Evolutionary conservation across 2,113 vertebrate species (phyloP).

Genomic region (Otolemur garnettii): DNA sequence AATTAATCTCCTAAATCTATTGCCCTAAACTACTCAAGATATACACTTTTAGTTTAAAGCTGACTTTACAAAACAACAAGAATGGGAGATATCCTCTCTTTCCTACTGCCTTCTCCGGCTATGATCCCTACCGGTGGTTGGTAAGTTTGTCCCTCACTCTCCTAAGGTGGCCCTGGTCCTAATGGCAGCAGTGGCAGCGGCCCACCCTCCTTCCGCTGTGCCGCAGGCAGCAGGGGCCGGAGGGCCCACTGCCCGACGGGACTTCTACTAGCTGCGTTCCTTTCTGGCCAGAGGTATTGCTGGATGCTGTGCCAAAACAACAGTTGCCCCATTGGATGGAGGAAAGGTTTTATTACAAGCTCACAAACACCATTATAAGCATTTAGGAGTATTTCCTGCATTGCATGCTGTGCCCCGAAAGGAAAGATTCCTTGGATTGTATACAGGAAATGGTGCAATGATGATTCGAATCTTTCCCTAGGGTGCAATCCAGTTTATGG

Average conservation of each 20-base stretch:
- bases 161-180: neutral
- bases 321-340: constrained; percentile 97
- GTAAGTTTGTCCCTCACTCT: neutral
- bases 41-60: no score
- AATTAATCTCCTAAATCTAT: no score
- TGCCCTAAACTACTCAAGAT: no score
- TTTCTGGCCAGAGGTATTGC: constrained; percentile 97
- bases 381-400: constrained; percentile 95
- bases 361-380: constrained; percentile 98
- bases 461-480: constrained; percentile 91
- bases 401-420: constrained; percentile 95
- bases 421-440: constrained; percentile 96
- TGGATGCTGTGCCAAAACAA: constrained; percentile 98
- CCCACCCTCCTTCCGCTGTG: constrained; percentile 65
- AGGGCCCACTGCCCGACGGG: constrained; percentile 84
- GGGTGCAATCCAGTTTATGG: no score
- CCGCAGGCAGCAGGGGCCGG: constrained; percentile 70
- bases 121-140: neutral
- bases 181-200: constrained; percentile 47
- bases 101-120: neutral
- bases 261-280: constrained; percentile 95
- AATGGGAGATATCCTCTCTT: neutral
- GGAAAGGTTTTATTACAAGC: constrained; percentile 98
- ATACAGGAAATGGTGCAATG: constrained; percentile 99
- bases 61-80: no score